Conservation (phyloP, 2,888 invertebrate species). For the Dryocosmus kuriphilus region DNA sequence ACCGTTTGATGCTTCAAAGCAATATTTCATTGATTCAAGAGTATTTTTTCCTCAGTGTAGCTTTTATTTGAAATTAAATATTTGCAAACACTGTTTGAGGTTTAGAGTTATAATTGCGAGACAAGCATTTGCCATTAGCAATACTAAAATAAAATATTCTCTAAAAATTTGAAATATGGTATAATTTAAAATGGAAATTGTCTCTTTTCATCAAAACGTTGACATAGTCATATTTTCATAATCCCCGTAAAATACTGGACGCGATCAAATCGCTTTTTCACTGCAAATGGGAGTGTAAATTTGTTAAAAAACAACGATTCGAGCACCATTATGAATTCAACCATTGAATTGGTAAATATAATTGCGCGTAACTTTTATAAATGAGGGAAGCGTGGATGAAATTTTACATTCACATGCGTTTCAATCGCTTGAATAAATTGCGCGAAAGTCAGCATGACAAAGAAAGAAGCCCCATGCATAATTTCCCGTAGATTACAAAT, state of each 20-base stretch:
- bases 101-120: background rate
- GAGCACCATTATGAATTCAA: conserved; percentile 11
- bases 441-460: background rate
- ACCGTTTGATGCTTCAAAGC: no score
- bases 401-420: background rate
- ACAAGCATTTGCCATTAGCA: background rate
- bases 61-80: no score
- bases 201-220: background rate
- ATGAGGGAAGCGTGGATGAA: conserved; percentile 3
- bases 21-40: no score
- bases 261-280: background rate
- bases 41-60: no score
- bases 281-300: background rate
- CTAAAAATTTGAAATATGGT: background rate
- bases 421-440: conserved; percentile 1
- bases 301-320: background rate
- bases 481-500: background rate
- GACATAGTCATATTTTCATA: background rate
- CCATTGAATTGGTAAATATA: conserved; percentile 15
- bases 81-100: background rate
- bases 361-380: background rate
- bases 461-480: background rate
- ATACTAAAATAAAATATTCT: no score
- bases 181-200: background rate
- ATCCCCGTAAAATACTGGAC: background rate